Base-by-base conservation (phyloP, 2,888 invertebrate species). In the Acleris sparsana region DNA sequence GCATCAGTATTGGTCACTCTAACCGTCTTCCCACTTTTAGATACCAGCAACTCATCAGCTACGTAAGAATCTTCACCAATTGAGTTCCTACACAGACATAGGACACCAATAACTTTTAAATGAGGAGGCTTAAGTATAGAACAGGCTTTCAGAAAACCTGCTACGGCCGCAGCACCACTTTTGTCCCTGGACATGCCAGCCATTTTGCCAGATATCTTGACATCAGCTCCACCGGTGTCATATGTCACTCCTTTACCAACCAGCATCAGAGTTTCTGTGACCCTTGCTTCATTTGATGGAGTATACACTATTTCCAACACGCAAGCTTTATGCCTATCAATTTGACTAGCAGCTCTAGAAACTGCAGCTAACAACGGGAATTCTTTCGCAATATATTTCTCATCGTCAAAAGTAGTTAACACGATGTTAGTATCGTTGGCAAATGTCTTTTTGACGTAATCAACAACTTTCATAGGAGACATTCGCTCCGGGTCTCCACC, bases 221-320 rank as follows among this genome's bases (percentile, higher is more conserved):
- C 93, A 82, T 96, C 96, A 69, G 94, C 94, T 60, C 97, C 97
- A 53, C 97, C 97, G 17, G 97, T 95, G 74, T 96, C 96, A 71
- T 95, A 96, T 2, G 96, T 96, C 2, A 98, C 97, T 49, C 97
- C 98, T 93, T 98, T 98, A 16, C 98, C 98, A 16, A 98, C 96
- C 1, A 98, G 82, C 82, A 96, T 93, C 1, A 97, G 78, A 0
- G 97, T 97, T 76, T 96, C 95, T 16, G 93, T 91, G 0, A 94
- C 87, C 33, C 93, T 80, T 0, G 77, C 73, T 0, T 74, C 75
- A 59, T 93, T 92, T 0, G 90, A 84, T 0, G 94, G 94, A 29
- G 88, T 93, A 83, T 97, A 97, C 49, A 94, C 95, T 62, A 97
- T 83, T 74, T 89, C 86, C 0, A 92, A 80, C 0, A 92, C 77